Evolutionary conservation across 2,888 invertebrate species (phyloP), one percentile per base, ranked within the genome.

Genomic region (Hermaeophaga mercurialis): DNA sequence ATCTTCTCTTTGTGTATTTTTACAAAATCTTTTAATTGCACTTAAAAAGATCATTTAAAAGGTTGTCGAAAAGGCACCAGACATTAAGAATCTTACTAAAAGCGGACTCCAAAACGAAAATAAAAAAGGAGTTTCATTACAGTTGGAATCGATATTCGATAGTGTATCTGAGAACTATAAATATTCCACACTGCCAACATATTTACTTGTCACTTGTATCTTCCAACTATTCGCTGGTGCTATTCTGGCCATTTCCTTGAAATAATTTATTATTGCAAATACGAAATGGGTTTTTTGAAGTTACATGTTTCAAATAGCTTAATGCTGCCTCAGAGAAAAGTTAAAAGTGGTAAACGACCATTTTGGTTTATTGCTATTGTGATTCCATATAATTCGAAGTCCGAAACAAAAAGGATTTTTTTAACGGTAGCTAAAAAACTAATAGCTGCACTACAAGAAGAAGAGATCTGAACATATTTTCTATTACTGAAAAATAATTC

Each of bases 171-270:
- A 56, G 39, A 49, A 38, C 47, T 50, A 56, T 60, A 60, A 56
- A 59, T 60, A 45, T 47, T 22, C 54, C 33, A 39, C 17, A 36
- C 44, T 53, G 54, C 57, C 54, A 64, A 64, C 65, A 66, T 66
- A 65, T 66, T 66, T 65, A 64, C 63, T 64, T 66, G 66, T 66
- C 66, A 64, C 64, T 65, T 64, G 64, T 66, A 65, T 65, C 65
- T 59, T 59, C 53, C 26, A 53, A 58, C 62, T 65, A 64, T 66
- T 65, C 61, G 61, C 63, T 60, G 64, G 49, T 56, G 56, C 63
- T 59, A 62, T 63, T 63, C 61, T 59, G 58, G 61, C 64, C 61
- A 63, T 65, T 64, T 64, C 65, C 56, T 47, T 22, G 55, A 38
- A 41, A 55, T 56, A 54, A 59, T 61, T 56, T 61, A 61, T 61